Conservation (phyloP, 2,113 vertebrate species). For the Alosa alosa region DNA sequence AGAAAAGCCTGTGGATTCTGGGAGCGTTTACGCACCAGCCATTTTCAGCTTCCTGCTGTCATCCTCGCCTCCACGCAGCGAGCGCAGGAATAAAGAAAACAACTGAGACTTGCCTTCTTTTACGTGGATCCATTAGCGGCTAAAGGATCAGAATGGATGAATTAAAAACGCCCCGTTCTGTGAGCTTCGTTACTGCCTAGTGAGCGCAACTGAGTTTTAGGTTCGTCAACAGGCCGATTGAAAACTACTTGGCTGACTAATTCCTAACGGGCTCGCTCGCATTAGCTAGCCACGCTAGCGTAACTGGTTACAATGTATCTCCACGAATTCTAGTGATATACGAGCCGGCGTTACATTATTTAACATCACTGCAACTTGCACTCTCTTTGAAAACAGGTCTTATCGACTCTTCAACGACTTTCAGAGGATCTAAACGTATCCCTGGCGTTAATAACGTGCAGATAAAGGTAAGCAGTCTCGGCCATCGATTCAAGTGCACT, state of each 20-base stretch:
- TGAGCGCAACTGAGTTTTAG: not conserved
- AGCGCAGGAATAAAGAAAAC: not conserved
- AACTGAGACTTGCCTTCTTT: not conserved
- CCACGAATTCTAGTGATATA: not conserved
- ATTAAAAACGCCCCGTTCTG: not conserved
- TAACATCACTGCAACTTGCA: not conserved
- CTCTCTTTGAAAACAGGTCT: constrained; percentile 13
- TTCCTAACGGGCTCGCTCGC: constrained; percentile 11
- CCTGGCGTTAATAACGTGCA: not conserved
- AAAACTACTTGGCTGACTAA: not conserved
- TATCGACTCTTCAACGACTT: not conserved
- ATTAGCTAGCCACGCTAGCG: constrained; percentile 26
- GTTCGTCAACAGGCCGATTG: not conserved
- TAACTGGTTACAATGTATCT: constrained; percentile 25
- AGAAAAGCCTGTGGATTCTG: constrained; percentile 37
- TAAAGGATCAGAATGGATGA: constrained; percentile 15
- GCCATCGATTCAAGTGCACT: not conserved
- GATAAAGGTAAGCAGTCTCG: constrained; percentile 1
- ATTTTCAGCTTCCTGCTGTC: constrained; percentile 49
- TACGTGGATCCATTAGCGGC: not conserved
- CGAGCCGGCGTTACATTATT: not conserved
- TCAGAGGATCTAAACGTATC: not conserved
- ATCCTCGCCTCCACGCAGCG: not conserved
- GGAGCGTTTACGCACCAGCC: constrained; percentile 50
- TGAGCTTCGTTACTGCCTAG: not conserved